Base-by-base conservation (phyloP, 2,888 invertebrate species). In the Himalopsyche kuldschensis region DNA sequence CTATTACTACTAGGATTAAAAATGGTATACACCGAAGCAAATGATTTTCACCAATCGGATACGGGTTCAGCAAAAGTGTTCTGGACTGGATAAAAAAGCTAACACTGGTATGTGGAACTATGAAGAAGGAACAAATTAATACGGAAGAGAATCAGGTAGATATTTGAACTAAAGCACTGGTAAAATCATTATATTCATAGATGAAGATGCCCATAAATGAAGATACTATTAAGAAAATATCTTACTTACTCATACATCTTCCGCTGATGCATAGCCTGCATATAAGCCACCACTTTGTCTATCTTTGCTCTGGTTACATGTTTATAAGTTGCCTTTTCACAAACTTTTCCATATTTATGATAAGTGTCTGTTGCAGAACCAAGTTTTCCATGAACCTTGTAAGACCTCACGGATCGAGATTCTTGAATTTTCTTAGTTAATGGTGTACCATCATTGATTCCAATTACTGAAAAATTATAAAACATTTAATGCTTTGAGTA, bases 231-330 rank as follows among this genome's bases (percentile, higher is more conserved):
- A 17, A 30, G 20, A 77, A 32, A 30, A 17, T 77, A 77, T 17
- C n/a, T 8, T 86, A 92, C 95, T 91, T 91, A 96, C 96, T 96
- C 93, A 89, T 94, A 97, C 95, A 97, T 96, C 88, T 95, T 94
- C 86, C 93, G 94, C 89, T 97, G 98, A 90, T 98, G 97, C 5
- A 95, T 93, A 0, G 97, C 95, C 90, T 98, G 97, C 90, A 97
- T 94, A 3, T 95, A 92, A 1, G 96, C 93, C 27, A 97, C 92
- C 24, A 97, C 89, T 84, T 92, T 92, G 87, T 97, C 97, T 5
- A 99, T 89, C 86, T 94, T 93, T 48, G 91, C 91, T 81, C 93
- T 91, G 6, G 92, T 94, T 0, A 99, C 93, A 89, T 96, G 96
- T 79, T 90, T 89, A 89, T 92, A 96, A 0, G 94, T 94, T 0